These are phyloP conservation scores for Acheta domesticus DNA, from an alignment of 2,888 invertebrate species.

Conservation along the genomic window DNA sequence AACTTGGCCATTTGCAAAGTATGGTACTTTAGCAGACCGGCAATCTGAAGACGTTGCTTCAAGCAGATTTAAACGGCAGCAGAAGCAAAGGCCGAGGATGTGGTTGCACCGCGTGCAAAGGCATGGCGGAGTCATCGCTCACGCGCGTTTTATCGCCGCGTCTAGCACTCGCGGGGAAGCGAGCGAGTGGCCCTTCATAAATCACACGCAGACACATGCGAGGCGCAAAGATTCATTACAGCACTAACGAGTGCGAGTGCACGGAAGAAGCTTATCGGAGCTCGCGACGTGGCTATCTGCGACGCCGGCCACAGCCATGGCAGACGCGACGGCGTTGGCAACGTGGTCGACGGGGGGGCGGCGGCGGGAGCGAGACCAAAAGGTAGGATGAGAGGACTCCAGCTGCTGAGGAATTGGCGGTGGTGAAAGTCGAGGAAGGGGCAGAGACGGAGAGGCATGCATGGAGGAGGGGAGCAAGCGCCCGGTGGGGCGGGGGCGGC, in stretches of 20 bases:
- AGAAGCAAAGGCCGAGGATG: too few relatives aligned
- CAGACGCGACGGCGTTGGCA: background rate
- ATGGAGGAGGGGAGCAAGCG: too few relatives aligned
- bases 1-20: too few relatives aligned
- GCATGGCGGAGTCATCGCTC: background rate
- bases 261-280: background rate
- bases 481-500: too few relatives aligned
- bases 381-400: too few relatives aligned
- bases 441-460: too few relatives aligned
- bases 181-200: background rate
- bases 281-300: background rate
- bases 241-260: background rate
- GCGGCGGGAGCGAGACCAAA: background rate
- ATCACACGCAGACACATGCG: background rate
- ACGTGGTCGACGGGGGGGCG: background rate
- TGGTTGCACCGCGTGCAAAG: too few relatives aligned
- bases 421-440: too few relatives aligned
- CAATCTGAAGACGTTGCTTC: too few relatives aligned
- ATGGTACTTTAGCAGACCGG: too few relatives aligned
- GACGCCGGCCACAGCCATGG: background rate
- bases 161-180: background rate
- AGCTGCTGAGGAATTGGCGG: too few relatives aligned
- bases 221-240: slow-evolving; percentile 7
- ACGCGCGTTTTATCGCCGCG: background rate
- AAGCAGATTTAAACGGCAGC: too few relatives aligned